Evolutionary conservation across 2,797 vertebrate genomes (phyloP), one percentile per base, ranked within the genome.

Genomic region (Rhinoraja longicauda): DNA sequence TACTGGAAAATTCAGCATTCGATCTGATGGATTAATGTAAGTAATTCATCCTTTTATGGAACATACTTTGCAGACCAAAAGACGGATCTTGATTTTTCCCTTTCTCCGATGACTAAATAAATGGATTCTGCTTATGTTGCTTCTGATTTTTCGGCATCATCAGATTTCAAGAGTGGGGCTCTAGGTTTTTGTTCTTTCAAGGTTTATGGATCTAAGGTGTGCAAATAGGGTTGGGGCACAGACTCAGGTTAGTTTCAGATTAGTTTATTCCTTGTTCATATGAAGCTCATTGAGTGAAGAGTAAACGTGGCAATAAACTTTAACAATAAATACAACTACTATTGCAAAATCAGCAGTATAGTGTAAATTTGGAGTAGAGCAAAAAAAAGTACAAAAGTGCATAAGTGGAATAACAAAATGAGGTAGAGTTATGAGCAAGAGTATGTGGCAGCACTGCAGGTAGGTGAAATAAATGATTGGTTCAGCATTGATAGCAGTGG

Each of bases 1-100:
- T 0, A 76, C n/a, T 0, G 96, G 94, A 72, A 94, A 93, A 0
- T 95, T 99, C 93, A 95, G 96, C 79, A 53, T 99, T 93, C 95
- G 97, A 0, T 98, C 98, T 64, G 96, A 99, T 3, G 98, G 98
- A 73, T 98, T 99, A 94, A 95, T 99, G 99, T 99, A 94, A 98
- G 97, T 95, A 62, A 9, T 39, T 57, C 26, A 19, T 36, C 2
- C 19, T 45, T 10, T 53, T 26, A 12, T 21, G 19, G 59, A 13
- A 57, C 9, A 17, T 57, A 86, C 26, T n/a, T 17, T 62, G 15
- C 8, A 9, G 29, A 12, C 29, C 75, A 76, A n/a, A 76, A 9
- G 12, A 12, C 26, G n/a, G 62, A 9, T 26, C 26, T 86, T 62
- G 9, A 12, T 81, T 86, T 57, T 53, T 62, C 59, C 13, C 57